Conservation (phyloP, 2,888 invertebrate genomes). For the Acleris emargana region DNA sequence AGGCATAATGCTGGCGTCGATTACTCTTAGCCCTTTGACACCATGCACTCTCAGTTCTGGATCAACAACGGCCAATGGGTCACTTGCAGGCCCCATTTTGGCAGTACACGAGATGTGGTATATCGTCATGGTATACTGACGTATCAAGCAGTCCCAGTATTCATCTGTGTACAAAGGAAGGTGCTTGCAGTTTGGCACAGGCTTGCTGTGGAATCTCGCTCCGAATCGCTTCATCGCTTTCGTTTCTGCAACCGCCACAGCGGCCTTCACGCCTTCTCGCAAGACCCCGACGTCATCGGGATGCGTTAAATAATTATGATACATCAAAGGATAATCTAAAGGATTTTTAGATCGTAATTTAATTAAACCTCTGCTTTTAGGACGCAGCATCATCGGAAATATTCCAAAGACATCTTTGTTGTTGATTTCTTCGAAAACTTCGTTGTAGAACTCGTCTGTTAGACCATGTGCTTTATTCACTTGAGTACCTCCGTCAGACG, state of each 20-base stretch:
- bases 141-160: constrained; percentile 93
- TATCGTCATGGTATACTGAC: constrained; percentile 94
- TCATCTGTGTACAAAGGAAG: constrained; percentile 90
- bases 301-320: constrained; percentile 96
- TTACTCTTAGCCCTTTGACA: constrained; percentile 89
- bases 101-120: constrained; percentile 93
- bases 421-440: constrained; percentile 88
- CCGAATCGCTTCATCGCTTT: constrained; percentile 91
- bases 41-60: constrained; percentile 90
- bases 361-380: constrained; percentile 92
- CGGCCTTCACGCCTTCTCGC: constrained; percentile 94
- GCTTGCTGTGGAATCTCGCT: constrained; percentile 88
- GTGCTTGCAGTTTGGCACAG: constrained; percentile 92
- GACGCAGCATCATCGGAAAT: constrained; percentile 95
- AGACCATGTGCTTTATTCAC: constrained; percentile 92
- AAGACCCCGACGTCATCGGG: constrained; percentile 92
- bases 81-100: constrained; percentile 91
- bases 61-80: constrained; percentile 93
- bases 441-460: constrained; percentile 91
- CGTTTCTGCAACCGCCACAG: constrained; percentile 91
- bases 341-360: constrained; percentile 88
- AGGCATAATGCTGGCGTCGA: constrained; percentile 95
- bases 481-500: constrained; percentile 92
- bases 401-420: constrained; percentile 91
- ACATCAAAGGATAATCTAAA: constrained; percentile 91